Conservation (phyloP, 2,888 invertebrate species). For the Plebejus argus region DNA sequence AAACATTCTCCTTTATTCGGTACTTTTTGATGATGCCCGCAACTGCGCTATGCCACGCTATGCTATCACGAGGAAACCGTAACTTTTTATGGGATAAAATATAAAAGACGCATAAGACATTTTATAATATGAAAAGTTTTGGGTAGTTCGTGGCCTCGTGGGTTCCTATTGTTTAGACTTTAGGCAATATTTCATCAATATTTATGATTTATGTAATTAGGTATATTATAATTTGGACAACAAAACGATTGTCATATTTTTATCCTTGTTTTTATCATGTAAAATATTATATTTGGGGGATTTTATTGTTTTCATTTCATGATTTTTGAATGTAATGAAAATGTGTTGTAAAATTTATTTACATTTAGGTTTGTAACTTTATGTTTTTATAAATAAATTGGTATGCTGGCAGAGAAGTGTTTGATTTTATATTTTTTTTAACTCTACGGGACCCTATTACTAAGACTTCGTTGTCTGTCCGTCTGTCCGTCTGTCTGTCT, state of each 20-base stretch:
- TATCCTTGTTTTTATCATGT: neutral
- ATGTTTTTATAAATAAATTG: neutral
- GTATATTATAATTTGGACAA: no score
- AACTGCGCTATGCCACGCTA: no score
- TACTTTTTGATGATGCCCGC: no score
- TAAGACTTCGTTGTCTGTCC: no score
- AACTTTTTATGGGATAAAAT: no score
- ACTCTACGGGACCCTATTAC: no score
- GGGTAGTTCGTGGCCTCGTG: neutral
- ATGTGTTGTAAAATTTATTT: neutral
- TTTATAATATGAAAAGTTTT: neutral
- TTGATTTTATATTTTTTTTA: neutral
- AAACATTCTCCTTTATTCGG: no score
- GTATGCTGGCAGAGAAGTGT: neutral
- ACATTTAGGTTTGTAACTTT: neutral
- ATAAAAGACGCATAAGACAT: no score
- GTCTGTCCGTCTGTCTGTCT: no score
- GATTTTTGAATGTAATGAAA: neutral
- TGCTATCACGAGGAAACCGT: no score
- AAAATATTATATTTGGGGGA: neutral
- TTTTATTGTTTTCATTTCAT: neutral
- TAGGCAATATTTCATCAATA: no score
- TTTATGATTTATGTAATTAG: no score
- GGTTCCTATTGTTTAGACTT: conserved; percentile 1
- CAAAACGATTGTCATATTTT: neutral